Evolutionary conservation across 2,113 vertebrate species (phyloP), one percentile per base, ranked within the genome.

Genomic region (Oryzias celebensis): DNA sequence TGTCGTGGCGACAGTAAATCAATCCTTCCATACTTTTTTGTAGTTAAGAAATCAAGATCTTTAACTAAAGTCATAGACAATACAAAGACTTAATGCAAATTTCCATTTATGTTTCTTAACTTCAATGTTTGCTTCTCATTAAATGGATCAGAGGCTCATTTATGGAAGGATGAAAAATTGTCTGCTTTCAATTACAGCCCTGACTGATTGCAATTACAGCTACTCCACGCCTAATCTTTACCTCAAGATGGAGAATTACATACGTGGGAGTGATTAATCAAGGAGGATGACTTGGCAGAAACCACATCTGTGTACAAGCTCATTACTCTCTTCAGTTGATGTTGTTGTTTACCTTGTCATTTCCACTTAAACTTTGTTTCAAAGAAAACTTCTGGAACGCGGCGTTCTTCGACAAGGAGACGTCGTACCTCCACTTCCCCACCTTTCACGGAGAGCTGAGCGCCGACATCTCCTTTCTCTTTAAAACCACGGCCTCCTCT

Each of bases 361-460:
- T 62, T 59, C 20, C 63, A 28, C 66, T 22, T 41, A 44, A 55
- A 58, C 3, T 14, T 74, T 46, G 14, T 56, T 47, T 18, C 14
- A 62, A 83, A 98, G 96, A 89, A 75, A 91, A 90, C 50, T 95
- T 96, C 79, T 98, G 96, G 96, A 98, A 97, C 77, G 93, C 96
- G 1, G 96, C 94, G 10, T 96, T 92, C 58, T 98, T 98, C 78
- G 93, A 94, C 76, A 96, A 94, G 14, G 93, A 96, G 82, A 90
- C 93, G 0, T 97, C 96, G 0, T 97, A 98, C 79, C 93, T 98
- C 24, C 96, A 97, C 86, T 98, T 98, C n/a, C 96, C 96, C 7
- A 97, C 96, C n/a, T 94, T 98, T 70, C 94, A 95, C 1, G 96
- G 91, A 23, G 96, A 98, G 72, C 91, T 96, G 48, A 98, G 94